A percentile compares a stretch with the other conserved stretches of the same genome.
Evolutionary conservation across 2,888 invertebrate genomes (phyloP).

Genomic region (Merodon equestris): DNA sequence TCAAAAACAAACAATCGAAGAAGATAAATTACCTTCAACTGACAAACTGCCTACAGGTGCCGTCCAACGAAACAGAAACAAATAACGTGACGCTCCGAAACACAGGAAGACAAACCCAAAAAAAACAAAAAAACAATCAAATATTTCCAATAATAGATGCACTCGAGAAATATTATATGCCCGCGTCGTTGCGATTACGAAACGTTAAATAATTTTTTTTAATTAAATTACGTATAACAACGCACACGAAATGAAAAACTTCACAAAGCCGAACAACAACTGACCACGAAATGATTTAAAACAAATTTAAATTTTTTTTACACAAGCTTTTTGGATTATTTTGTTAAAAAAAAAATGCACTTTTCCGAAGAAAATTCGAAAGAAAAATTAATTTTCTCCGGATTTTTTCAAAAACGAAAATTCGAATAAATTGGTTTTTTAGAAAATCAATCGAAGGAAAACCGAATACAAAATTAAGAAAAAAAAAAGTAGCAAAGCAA

Average conservation of each 20-base stretch:
- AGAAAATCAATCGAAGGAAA: slow-evolving; percentile 17
- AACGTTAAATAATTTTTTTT: slow-evolving; percentile 43
- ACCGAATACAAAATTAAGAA: slow-evolving; percentile 54
- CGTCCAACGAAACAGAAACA: slow-evolving; percentile 10
- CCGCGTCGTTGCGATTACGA: slow-evolving; percentile 47
- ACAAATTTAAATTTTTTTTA: slow-evolving; percentile 10
- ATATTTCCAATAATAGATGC: slow-evolving; percentile 53
- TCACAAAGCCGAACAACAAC: slow-evolving; percentile 15
- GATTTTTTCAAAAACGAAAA: slow-evolving; percentile 40
- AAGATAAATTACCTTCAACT: slow-evolving; percentile 38
- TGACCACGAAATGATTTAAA: slow-evolving; percentile 13
- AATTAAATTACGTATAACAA: slow-evolving; percentile 45
- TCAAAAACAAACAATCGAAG: neutral
- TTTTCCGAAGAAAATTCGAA: slow-evolving; percentile 2
- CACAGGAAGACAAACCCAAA: slow-evolving; percentile 5
- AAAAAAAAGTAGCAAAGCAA: slow-evolving; percentile 52
- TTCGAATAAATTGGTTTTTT: slow-evolving; percentile 14
- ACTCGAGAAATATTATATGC: slow-evolving; percentile 38
- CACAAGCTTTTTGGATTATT: slow-evolving; percentile 3
- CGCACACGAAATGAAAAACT: slow-evolving; percentile 2
- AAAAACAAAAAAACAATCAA: no score
- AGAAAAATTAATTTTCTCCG: no score
- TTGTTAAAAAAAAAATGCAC: slow-evolving; percentile 9
- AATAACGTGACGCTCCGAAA: slow-evolving; percentile 41
- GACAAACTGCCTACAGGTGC: slow-evolving; percentile 46